Conservation (phyloP, 2,797 vertebrate species). For the Cyprinella venusta region DNA sequence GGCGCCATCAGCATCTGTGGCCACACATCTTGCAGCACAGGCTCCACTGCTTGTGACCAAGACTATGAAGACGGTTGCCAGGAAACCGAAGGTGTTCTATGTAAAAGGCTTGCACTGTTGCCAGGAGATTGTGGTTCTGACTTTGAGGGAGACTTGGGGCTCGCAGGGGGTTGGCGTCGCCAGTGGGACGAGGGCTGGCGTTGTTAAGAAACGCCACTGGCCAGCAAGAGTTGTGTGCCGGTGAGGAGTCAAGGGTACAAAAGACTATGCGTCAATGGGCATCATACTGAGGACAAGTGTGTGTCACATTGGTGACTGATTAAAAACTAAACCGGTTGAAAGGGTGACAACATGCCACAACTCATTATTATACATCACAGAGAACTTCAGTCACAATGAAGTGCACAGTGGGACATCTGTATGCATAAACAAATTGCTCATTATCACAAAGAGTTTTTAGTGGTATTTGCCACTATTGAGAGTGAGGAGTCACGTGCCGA, state of each 20-base stretch:
- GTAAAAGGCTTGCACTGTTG: constrained; percentile 68
- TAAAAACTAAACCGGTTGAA: constrained; percentile 30
- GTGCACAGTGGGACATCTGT: constrained; percentile 23
- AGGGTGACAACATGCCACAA: constrained; percentile 1
- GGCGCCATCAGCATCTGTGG: constrained; percentile 71
- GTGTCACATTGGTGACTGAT: constrained; percentile 33
- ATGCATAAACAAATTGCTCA: constrained; percentile 5
- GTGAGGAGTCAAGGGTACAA: constrained; percentile 50
- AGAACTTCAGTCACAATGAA: constrained; percentile 28
- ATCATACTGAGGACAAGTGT: constrained; percentile 53
- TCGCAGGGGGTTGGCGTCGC: constrained; percentile 57
- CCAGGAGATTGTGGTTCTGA: constrained; percentile 64
- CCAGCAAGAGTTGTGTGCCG: constrained; percentile 42
- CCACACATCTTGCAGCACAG: constrained; percentile 57
- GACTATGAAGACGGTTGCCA: constrained; percentile 68
- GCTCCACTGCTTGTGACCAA: constrained; percentile 61
- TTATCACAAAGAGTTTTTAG: background rate
- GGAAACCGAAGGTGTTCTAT: constrained; percentile 71
- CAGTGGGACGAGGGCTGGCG: constrained; percentile 54
- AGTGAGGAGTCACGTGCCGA: too few species aligned
- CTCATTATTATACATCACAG: constrained; percentile 29
- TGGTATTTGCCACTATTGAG: too few species aligned
- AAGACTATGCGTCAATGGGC: constrained; percentile 51
- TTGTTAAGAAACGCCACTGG: constrained; percentile 58
- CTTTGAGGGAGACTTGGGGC: constrained; percentile 55